Percentiles rank a stretch among this genome's conserved stretches.
Conservation (phyloP, 1,140 invertebrate species). For the Temnothorax curvispinosus region DNA sequence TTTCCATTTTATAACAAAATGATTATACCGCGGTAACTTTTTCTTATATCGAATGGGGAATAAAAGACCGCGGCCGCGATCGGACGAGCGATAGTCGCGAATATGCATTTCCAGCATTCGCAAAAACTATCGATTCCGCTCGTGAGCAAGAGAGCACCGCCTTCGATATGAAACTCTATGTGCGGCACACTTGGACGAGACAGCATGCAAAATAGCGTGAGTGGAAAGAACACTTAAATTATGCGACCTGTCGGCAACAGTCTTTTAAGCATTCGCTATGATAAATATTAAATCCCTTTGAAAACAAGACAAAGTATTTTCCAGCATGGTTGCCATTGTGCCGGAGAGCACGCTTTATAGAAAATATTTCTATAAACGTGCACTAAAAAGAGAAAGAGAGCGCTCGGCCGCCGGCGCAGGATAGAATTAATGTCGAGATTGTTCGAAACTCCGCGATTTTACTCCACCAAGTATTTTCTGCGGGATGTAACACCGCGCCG, state of each 20-base stretch:
- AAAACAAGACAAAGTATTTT: conserved; percentile 66
- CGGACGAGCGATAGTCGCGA: conserved; percentile 15
- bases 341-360: conserved; percentile 20
- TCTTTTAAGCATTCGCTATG: conserved; percentile 57
- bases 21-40: not conserved
- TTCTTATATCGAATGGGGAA: not conserved
- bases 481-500: conserved; percentile 22
- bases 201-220: conserved; percentile 69
- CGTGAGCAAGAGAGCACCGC: not conserved
- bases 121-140: conserved; percentile 42
- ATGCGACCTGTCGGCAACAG: conserved; percentile 69
- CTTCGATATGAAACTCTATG: conserved; percentile 38
- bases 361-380: conserved; percentile 58
- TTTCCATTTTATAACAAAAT: not conserved
- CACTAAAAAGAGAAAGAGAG: not conserved
- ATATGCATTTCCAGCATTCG: conserved; percentile 51
- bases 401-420: not conserved
- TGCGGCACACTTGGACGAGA: conserved; percentile 52
- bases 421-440: conserved; percentile 53
- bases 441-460: conserved; percentile 46
- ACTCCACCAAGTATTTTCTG: conserved; percentile 35
- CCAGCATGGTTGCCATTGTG: conserved; percentile 14
- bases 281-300: conserved; percentile 66
- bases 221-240: conserved; percentile 67
- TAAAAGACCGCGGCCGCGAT: not conserved